Evolutionary conservation across 2,888 invertebrate genomes (phyloP), one percentile per base, ranked within the genome.

Genomic region (Tortrix viridana): DNA sequence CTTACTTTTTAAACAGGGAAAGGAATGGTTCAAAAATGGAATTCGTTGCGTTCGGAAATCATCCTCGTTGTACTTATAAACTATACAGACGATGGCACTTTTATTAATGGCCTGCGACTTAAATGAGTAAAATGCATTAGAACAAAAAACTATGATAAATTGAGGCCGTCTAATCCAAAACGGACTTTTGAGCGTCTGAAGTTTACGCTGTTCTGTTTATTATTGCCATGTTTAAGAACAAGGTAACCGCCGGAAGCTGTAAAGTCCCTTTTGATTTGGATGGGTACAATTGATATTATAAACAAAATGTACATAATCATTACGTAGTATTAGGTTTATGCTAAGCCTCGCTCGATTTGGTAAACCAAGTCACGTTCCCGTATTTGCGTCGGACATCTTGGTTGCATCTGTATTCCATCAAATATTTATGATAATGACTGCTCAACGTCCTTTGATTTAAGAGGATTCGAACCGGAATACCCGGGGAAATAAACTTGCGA

Each of bases 101-200:
- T 86, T 78, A 81, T 86, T 86, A 89, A 92, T 92, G 92, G 92
- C 92, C 91, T 90, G 90, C 89, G 88, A 91, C 89, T 91, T 85
- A 89, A 84, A 85, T 87, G 87, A 88, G 88, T 91, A 91, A 91
- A 91, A 92, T 91, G 90, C 89, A 91, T 88, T 86, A 90, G 82
- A 90, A 81, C 86, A 85, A 83, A 83, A 81, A 74, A 80, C 70
- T 73, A 78, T 81, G 77, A 79, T 83, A 85, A 87, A 84, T 84
- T 32, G 32, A 3, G 32, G 12, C 32, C 32, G 32, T 32, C 32
- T 9, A 32, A 32, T 3, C 12, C 32, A 32, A 32, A 32, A 32
- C 9, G 32, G 12, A 12, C 32, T 32, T 32, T 0, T 3, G 12
- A 32, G 32, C 32, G 3, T 12, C 12, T 12, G 32, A 12, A 7